Base-by-base conservation (phyloP, 2,113 vertebrate species). In the Pseudorhombus dupliciocellatus region DNA sequence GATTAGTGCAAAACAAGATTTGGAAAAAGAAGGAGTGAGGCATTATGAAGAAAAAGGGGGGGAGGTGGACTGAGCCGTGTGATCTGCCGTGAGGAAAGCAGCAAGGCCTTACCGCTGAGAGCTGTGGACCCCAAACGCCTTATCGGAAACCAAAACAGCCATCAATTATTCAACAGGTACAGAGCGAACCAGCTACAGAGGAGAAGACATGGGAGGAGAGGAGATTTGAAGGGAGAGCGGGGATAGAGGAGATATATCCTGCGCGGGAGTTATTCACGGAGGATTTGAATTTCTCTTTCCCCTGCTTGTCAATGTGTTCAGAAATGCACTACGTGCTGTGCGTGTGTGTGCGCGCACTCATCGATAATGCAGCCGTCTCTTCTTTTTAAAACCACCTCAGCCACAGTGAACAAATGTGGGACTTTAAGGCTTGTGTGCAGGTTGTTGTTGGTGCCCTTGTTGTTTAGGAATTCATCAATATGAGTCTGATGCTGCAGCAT, bases 101-200 rank as follows among this genome's bases (percentile, higher is more conserved):
- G 65, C 53, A 52, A 69, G 59, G 75, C 65, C 72, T 55, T 62
- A 69, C 81, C 84, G 86, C 86, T 82, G 75, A 72, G 86, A 87
- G 84, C 77, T 69, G 65, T 63, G 77, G 81, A 88, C 81, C 86
- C 73, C 75, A 75, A 85, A 87, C 31, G 79, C 76, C 87, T 89
- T 87, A 84, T 88, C 86, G 55, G 57, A 83, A 87, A 87, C 86
- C 90, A 89, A 88, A 91, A 91, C 88, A 90, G 57, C 84, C 28
- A 91, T 91, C 87, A 91, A 91, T 91, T 90, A 91, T 91, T 91
- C 87, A 91, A 87, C 87, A 88, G 88, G 87, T 88, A 89, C 86
- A 85, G 81, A 84, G 86, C 25, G 83, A 87, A 83, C 66, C 68
- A 73, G 84, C 86, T 82, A 82, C 75, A 85, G 76, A 80, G 77